Evolutionary conservation across 2,113 vertebrate species (phyloP).

Genomic region (Craseonycteris thonglongyai): DNA sequence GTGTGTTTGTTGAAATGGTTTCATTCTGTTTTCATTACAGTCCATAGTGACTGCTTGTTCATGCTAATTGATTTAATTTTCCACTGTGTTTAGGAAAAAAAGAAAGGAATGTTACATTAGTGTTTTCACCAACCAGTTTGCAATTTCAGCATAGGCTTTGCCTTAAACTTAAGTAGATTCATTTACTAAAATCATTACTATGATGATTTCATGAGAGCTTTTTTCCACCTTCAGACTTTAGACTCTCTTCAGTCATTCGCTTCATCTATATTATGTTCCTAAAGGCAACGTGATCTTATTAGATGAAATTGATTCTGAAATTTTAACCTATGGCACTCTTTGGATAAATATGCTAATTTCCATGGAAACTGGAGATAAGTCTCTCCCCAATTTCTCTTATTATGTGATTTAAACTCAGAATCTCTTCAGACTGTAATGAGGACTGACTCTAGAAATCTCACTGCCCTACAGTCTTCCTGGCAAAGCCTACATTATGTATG

Average conservation of each 20-base stretch:
- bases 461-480: neutral
- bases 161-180: neutral
- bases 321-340: neutral
- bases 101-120: neutral
- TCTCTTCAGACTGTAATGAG: neutral
- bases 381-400: neutral
- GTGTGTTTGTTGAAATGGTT: neutral
- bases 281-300: constrained; percentile 16
- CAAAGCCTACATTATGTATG: neutral
- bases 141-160: neutral
- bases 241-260: neutral
- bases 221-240: neutral
- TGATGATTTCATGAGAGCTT: neutral
- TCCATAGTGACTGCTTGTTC: neutral
- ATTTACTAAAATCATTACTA: constrained; percentile 7
- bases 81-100: neutral
- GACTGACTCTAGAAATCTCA: neutral
- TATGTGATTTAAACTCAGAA: neutral
- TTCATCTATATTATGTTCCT: neutral
- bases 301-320: neutral
- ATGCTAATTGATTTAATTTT: constrained; percentile 23
- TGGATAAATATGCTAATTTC: constrained; percentile 21
- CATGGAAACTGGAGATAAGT: neutral
- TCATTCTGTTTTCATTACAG: neutral
- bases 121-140: neutral